A percentile compares a stretch with the other conserved stretches of the same genome.
These are phyloP conservation scores for Pseudochirops cupreus DNA, from an alignment of 2,797 vertebrate species.

Conservation along the genomic window DNA sequence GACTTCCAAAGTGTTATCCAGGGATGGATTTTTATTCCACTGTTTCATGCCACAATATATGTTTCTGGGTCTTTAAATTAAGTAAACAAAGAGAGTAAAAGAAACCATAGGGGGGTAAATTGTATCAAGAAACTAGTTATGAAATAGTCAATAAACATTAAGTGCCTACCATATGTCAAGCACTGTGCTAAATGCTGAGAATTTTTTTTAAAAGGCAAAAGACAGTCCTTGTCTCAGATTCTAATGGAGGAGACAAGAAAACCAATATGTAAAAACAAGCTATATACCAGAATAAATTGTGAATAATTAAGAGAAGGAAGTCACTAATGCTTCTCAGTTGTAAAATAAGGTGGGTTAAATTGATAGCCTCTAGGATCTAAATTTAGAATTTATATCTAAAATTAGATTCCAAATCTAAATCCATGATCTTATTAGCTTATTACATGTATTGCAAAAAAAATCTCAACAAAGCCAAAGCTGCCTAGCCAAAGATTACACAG, in stretches of 20 bases:
- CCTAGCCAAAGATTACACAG: neutral
- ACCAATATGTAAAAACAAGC: neutral
- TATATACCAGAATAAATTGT: neutral
- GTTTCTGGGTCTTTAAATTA: conserved; percentile 37
- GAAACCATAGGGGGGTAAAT: conserved; percentile 5
- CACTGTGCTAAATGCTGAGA: neutral
- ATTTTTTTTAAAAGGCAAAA: neutral
- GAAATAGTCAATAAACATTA: neutral
- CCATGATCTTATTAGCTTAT: conserved; percentile 1
- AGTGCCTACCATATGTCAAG: neutral
- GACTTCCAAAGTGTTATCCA: neutral
- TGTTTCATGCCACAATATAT: neutral
- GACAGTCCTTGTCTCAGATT: neutral
- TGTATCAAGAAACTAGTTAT: neutral
- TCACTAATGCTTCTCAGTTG: neutral
- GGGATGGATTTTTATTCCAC: neutral
- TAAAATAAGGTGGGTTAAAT: neutral
- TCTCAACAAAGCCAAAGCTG: neutral
- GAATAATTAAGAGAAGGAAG: neutral
- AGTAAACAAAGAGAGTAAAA: neutral
- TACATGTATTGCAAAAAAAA: conserved; percentile 18
- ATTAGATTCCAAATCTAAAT: neutral
- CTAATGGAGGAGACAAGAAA: neutral
- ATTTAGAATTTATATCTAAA: too few species aligned
- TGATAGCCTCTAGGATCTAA: neutral